These are phyloP conservation scores for Dendroctonus ponderosae DNA, from an alignment of 1,140 invertebrate genomes.

Conservation along the genomic window DNA sequence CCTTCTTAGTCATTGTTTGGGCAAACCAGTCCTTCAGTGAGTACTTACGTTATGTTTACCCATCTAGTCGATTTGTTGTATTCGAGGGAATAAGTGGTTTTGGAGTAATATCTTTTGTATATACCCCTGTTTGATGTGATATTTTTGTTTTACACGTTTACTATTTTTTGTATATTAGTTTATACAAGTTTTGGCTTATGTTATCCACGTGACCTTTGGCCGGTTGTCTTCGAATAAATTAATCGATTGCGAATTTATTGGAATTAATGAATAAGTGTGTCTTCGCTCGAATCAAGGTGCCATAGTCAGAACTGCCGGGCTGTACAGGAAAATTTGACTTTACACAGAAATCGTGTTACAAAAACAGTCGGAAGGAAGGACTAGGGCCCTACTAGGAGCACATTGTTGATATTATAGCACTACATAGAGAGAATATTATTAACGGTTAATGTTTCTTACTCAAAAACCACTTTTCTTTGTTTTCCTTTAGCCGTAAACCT, in stretches of 20 bases:
- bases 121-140: neutral
- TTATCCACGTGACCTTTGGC: neutral
- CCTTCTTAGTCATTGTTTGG: neutral
- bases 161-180: constrained; percentile 3
- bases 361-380: neutral
- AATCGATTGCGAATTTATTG: neutral
- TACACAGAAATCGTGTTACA: neutral
- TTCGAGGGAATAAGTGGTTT: constrained; percentile 26
- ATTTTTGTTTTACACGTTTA: constrained; percentile 1
- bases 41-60: constrained; percentile 22
- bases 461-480: constrained; percentile 23
- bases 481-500: neutral
- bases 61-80: constrained; percentile 32
- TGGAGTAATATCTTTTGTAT: neutral
- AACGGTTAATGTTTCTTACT: neutral
- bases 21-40: neutral
- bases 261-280: neutral
- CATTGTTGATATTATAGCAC: neutral
- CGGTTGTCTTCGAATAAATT: neutral
- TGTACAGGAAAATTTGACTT: neutral
- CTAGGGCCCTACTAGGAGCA: neutral
- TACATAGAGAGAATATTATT: neutral
- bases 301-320: neutral
- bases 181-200: neutral
- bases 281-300: neutral